phyloP scores from a whole-genome alignment of 2,113 vertebrate genomes.

The Budorcas taxicolor region DNA sequence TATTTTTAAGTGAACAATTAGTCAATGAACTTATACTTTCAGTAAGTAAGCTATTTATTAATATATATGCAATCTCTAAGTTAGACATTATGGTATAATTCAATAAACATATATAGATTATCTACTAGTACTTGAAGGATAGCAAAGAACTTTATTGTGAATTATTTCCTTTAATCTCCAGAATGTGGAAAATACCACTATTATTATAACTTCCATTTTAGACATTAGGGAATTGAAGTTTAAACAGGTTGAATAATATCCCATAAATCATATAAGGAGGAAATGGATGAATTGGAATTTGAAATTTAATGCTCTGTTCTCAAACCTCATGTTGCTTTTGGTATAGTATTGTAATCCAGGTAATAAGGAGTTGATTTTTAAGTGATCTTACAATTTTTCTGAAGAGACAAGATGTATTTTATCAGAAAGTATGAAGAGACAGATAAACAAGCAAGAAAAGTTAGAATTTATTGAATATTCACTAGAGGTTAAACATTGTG shows the following conservation, averaged over 20 bases:
- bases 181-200: background rate
- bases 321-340: background rate
- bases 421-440: background rate
- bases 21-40: background rate
- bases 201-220: background rate
- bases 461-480: background rate
- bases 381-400: background rate
- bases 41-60: background rate
- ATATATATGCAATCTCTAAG: background rate
- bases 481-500: background rate
- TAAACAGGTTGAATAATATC: background rate
- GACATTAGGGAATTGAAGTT: background rate
- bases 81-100: background rate
- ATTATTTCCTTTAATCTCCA: background rate
- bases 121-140: background rate
- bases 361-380: background rate
- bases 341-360: background rate
- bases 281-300: background rate
- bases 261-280: background rate
- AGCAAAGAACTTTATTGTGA: background rate
- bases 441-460: background rate
- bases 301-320: background rate
- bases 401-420: background rate
- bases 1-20: background rate
- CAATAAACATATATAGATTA: background rate